A percentile compares a stretch with the other conserved stretches of the same genome.
phyloP scores from a whole-genome alignment of 2,797 vertebrate genomes.

The Neosalanx taihuensis region DNA sequence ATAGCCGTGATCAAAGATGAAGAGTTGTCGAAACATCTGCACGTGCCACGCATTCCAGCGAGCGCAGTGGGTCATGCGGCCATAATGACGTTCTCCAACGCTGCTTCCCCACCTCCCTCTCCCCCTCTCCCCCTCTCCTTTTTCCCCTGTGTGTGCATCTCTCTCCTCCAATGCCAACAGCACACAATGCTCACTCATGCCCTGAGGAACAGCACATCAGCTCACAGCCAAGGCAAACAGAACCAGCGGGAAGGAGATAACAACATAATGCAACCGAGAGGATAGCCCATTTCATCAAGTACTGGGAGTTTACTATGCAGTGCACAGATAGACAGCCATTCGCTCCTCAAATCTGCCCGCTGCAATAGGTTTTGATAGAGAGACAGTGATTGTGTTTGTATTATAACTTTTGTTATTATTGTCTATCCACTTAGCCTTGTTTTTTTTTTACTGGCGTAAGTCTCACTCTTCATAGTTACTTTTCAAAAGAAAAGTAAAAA shows the following conservation, averaged over 20 bases:
- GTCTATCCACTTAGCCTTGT: not conserved
- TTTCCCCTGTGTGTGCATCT: not conserved
- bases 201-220: slow-evolving; percentile 55
- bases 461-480: not conserved
- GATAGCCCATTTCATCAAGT: slow-evolving; percentile 47
- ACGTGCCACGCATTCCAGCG: slow-evolving; percentile 18
- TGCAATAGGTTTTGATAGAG: not conserved
- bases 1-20: slow-evolving; percentile 51
- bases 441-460: not conserved
- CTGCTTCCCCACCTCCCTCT: slow-evolving; percentile 13
- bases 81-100: slow-evolving; percentile 29
- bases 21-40: slow-evolving; percentile 34
- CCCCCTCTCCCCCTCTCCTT: not conserved
- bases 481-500: not conserved
- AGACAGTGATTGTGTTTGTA: too few species aligned
- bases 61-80: slow-evolving; percentile 46
- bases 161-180: slow-evolving; percentile 45
- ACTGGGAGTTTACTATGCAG: slow-evolving; percentile 14
- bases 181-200: slow-evolving; percentile 53
- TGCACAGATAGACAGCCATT: slow-evolving; percentile 33
- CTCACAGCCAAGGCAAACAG: slow-evolving; percentile 45
- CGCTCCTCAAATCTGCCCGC: not conserved
- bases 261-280: slow-evolving; percentile 54
- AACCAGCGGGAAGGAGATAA: slow-evolving; percentile 51
- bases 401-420: too few species aligned